These are phyloP conservation scores for Dromius quadrimaculatus DNA, from an alignment of 2,888 invertebrate species.

Conservation along the genomic window DNA sequence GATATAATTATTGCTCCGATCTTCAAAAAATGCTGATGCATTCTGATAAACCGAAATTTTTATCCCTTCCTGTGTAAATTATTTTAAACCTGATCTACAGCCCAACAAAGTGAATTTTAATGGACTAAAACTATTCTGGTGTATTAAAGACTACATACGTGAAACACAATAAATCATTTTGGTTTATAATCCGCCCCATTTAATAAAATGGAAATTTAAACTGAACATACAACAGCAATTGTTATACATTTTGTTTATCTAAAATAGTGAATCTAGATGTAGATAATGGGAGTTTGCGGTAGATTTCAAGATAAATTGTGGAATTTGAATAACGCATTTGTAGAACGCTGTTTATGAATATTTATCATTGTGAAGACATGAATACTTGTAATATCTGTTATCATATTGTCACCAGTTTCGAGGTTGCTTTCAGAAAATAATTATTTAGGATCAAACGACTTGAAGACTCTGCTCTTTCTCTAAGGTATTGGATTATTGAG, in stretches of 20 bases:
- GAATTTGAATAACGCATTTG: not conserved
- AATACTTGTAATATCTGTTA: no score
- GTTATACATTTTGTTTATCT: no score
- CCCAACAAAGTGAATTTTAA: not conserved
- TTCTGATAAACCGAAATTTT: no score
- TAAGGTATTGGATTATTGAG: no score
- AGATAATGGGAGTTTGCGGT: not conserved
- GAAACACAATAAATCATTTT: not conserved
- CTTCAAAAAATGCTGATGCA: no score
- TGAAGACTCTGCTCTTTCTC: no score
- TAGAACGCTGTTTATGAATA: not conserved
- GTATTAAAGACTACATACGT: not conserved
- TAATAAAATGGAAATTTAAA: not conserved
- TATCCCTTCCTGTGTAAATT: not conserved
- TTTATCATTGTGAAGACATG: not conserved
- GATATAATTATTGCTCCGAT: no score
- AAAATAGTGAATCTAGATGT: not conserved
- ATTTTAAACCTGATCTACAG: not conserved
- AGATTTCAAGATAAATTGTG: not conserved
- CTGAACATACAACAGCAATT: not conserved
- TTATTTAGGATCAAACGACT: no score
- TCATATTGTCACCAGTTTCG: no score
- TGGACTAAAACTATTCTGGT: not conserved
- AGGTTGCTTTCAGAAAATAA: no score
- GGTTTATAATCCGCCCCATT: not conserved